Evolutionary conservation across 2,797 vertebrate genomes (phyloP).

Genomic region (Cetoscarus ocellatus): DNA sequence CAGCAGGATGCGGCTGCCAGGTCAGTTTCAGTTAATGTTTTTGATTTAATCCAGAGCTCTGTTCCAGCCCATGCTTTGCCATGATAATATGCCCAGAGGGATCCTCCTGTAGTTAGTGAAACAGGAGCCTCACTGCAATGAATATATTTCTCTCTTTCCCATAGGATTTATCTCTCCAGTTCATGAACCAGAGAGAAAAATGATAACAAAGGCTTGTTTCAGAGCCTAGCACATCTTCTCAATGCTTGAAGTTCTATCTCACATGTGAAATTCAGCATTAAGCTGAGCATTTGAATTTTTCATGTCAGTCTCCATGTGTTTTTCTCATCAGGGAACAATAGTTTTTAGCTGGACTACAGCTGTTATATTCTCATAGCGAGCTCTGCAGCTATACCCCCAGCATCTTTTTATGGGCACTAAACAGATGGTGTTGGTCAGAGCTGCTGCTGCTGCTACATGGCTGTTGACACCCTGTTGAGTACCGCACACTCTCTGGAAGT

Average conservation of each 20-base stretch:
- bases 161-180: conserved; percentile 50
- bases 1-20: conserved; percentile 61
- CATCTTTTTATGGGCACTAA: conserved; percentile 39
- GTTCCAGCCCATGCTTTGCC: conserved; percentile 39
- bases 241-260: background rate
- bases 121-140: conserved; percentile 43
- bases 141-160: conserved; percentile 36
- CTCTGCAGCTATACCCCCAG: background rate
- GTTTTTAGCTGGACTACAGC: conserved; percentile 17
- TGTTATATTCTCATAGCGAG: conserved; percentile 30
- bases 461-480: conserved; percentile 34
- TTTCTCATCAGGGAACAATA: conserved; percentile 33
- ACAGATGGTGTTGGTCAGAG: conserved; percentile 63
- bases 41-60: conserved; percentile 74
- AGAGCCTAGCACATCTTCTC: conserved; percentile 3
- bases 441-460: conserved; percentile 19
- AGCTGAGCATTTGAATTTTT: conserved; percentile 24
- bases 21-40: conserved; percentile 67
- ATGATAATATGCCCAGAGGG: conserved; percentile 60
- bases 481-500: conserved; percentile 23
- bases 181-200: conserved; percentile 45
- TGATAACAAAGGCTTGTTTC: conserved; percentile 36
- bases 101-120: conserved; percentile 47
- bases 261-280: conserved; percentile 10
- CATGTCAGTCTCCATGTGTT: conserved; percentile 16